Evolutionary conservation across 2,797 vertebrate species (phyloP).

Genomic region (Triplophysa yarkandensis): DNA sequence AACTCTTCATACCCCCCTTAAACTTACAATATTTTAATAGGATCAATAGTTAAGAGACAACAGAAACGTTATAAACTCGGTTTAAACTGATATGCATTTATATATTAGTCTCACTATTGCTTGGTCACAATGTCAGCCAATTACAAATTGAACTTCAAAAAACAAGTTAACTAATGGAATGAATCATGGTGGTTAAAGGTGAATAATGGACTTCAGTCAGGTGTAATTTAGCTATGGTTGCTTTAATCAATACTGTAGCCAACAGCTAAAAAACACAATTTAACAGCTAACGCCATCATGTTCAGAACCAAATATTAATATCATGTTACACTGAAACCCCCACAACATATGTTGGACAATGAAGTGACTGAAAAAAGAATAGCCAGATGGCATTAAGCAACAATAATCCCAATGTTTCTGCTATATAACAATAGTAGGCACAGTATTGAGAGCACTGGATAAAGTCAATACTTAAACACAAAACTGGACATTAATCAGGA

Average conservation of each 20-base stretch:
- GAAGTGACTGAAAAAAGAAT: not conserved
- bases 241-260: slow-evolving; percentile 9
- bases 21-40: too few relatives aligned
- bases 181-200: slow-evolving; percentile 31
- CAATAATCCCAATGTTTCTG: not conserved
- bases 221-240: slow-evolving; percentile 8
- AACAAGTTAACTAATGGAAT: slow-evolving; percentile 13
- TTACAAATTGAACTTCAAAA: not conserved
- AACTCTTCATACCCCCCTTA: too few relatives aligned
- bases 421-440: not conserved
- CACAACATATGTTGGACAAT: slow-evolving; percentile 17
- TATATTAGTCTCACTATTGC: not conserved
- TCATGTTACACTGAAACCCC: slow-evolving; percentile 5
- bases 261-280: not conserved
- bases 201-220: slow-evolving; percentile 20
- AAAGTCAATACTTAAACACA: not conserved
- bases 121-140: slow-evolving; percentile 6
- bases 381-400: not conserved
- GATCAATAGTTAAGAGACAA: not conserved
- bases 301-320: not conserved
- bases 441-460: not conserved
- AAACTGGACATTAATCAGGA: not conserved
- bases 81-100: slow-evolving; percentile 8
- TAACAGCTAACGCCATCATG: not conserved
- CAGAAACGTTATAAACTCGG: not conserved